These are phyloP conservation scores for Sipha flava DNA, from an alignment of 1,140 invertebrate genomes.

Conservation along the genomic window DNA sequence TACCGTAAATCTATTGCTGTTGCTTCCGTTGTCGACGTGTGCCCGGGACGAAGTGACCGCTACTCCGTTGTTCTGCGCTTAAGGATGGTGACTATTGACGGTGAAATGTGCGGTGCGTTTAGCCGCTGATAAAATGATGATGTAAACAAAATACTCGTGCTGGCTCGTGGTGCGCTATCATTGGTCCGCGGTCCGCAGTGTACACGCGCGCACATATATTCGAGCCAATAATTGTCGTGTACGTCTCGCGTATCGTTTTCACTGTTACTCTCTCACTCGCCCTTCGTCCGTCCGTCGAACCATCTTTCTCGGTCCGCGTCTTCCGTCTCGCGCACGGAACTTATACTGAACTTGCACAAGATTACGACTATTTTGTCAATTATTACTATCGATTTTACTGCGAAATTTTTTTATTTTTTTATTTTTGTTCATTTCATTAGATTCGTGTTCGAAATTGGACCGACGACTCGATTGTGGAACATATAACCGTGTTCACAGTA, in stretches of 20 bases:
- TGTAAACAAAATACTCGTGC: slow-evolving; percentile 19
- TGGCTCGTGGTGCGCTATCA: slow-evolving; percentile 31
- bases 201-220: slow-evolving; percentile 4
- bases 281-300: background rate
- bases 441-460: no score
- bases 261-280: background rate
- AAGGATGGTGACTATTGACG: no score
- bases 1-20: no score
- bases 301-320: background rate
- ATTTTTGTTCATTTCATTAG: no score
- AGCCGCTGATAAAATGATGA: slow-evolving; percentile 29
- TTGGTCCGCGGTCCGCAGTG: slow-evolving; percentile 2
- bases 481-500: no score
- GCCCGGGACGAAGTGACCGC: background rate
- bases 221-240: background rate
- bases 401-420: no score
- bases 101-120: background rate
- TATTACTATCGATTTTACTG: no score
- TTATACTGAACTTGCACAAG: no score
- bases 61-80: background rate
- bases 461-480: no score
- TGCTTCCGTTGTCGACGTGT: no score
- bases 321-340: background rate
- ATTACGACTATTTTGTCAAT: no score
- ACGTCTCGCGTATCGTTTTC: background rate